These are phyloP conservation scores for Mungos mungo DNA, from an alignment of 2,113 vertebrate species.

Conservation along the genomic window DNA sequence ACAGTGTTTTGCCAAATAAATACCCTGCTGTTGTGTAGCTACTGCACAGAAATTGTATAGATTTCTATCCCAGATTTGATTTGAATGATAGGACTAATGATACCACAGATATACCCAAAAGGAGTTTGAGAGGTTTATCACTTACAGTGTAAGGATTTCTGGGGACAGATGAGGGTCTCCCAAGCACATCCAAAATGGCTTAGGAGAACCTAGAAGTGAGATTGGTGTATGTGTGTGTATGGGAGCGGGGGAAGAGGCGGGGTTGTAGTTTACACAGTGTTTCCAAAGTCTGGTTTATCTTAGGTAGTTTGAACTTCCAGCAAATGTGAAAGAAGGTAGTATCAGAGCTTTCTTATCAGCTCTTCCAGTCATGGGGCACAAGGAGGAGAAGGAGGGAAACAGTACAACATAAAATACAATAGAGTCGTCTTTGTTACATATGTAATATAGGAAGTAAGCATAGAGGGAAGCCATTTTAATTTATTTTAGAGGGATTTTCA, in stretches of 20 bases:
- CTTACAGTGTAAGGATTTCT: not conserved
- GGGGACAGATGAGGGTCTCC: not conserved
- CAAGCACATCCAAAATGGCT: not conserved
- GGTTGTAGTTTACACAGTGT: not conserved
- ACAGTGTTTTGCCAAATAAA: not conserved
- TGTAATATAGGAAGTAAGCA: not conserved
- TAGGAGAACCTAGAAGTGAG: not conserved
- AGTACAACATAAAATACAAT: not conserved
- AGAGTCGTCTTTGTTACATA: not conserved
- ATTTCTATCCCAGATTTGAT: not conserved
- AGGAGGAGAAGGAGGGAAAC: no score
- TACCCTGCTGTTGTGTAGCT: accelerated
- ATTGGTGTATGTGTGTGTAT: not conserved
- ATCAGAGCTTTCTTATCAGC: not conserved
- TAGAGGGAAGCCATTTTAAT: not conserved
- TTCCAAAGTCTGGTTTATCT: not conserved
- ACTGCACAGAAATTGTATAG: not conserved
- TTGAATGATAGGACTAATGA: not conserved
- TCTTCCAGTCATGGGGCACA: not conserved
- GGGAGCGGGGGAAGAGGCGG: no score
- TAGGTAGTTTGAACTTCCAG: not conserved
- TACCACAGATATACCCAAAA: accelerated
- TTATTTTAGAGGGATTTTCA: not conserved
- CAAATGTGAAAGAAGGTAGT: not conserved
- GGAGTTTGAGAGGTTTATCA: not conserved